Conservation (phyloP, 2,113 vertebrate species). For the Mandrillus leucophaeus region DNA sequence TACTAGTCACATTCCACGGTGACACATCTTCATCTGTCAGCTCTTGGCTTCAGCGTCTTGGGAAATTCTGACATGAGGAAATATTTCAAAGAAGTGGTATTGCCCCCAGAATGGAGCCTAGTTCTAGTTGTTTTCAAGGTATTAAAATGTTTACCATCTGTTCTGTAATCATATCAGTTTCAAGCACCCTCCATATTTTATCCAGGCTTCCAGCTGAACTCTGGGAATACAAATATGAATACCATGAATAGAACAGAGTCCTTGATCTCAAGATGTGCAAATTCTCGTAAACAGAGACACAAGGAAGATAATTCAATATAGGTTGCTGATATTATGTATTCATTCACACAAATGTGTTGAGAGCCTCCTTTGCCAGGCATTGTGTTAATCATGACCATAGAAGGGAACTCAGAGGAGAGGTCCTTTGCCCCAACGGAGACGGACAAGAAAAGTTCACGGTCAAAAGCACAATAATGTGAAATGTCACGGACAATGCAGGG, state of each 20-base stretch:
- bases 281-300: background rate
- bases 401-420: background rate
- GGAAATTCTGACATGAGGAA: conserved; percentile 27
- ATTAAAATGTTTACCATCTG: background rate
- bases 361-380: background rate
- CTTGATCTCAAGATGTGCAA: background rate
- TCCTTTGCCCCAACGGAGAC: background rate
- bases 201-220: background rate
- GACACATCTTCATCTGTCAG: background rate
- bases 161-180: conserved; percentile 13
- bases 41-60: background rate
- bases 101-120: background rate
- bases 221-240: background rate
- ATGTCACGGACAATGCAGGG: background rate
- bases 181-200: background rate
- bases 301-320: background rate
- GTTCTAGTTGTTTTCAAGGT: conserved; percentile 7
- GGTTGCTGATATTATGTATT: background rate
- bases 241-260: background rate
- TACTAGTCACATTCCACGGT: background rate
- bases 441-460: background rate
- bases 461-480: background rate
- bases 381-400: background rate
- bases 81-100: conserved; percentile 3
- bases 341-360: background rate